Conservation (phyloP, 2,888 invertebrate genomes). For the Platynereis dumerilii region DNA sequence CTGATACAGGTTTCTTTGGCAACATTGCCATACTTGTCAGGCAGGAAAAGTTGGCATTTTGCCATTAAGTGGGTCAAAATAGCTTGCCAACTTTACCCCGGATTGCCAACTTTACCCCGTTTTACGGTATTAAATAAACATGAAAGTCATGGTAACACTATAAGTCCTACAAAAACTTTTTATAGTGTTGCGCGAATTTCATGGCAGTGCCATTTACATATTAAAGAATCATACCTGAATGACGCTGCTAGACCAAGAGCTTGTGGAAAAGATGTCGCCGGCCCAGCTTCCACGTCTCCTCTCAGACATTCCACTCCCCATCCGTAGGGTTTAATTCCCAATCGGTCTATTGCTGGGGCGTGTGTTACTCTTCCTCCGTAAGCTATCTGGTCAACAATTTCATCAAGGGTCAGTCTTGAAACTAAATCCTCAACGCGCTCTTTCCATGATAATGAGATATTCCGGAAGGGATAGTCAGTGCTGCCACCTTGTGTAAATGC, state of each 20-base stretch:
- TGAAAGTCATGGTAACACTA: too few relatives aligned
- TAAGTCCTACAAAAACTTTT: too few relatives aligned
- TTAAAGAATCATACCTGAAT: too few relatives aligned
- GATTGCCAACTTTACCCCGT: too few relatives aligned
- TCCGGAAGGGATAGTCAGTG: constrained; percentile 14
- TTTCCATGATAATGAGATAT: constrained; percentile 15
- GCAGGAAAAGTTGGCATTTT: too few relatives aligned
- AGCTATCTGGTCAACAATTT: constrained; percentile 21
- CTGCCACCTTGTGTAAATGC: background rate
- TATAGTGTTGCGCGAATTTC: too few relatives aligned
- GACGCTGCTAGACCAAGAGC: constrained; percentile 56
- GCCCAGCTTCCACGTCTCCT: constrained; percentile 51
- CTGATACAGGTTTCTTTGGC: too few relatives aligned
- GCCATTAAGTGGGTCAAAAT: too few relatives aligned
- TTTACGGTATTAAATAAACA: too few relatives aligned
- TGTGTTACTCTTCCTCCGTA: background rate
- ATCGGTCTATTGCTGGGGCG: constrained; percentile 48
- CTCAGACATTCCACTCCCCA: constrained; percentile 59
- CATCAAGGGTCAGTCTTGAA: constrained; percentile 12
- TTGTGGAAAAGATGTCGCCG: constrained; percentile 58
- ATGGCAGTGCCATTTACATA: too few relatives aligned
- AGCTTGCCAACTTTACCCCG: too few relatives aligned
- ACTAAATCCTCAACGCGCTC: constrained; percentile 17
- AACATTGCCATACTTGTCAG: too few relatives aligned
- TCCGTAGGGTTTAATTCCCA: constrained; percentile 53